Percentiles rank a stretch among this genome's conserved stretches.
Evolutionary conservation across 2,888 invertebrate species (phyloP).

Genomic region (Atrina japonica): DNA sequence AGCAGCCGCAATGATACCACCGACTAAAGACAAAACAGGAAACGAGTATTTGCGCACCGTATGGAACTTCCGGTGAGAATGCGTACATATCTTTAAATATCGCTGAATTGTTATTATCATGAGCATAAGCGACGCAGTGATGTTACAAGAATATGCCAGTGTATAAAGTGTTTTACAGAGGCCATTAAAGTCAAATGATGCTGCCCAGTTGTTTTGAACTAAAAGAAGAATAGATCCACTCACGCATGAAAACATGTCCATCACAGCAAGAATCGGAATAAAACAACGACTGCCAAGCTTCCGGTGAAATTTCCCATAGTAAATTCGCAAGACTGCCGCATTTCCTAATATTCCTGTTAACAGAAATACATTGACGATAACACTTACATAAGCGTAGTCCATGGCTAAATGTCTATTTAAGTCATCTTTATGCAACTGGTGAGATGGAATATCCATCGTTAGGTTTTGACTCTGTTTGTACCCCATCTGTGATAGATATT

Average conservation of each 20-base stretch:
- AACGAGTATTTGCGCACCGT: not conserved
- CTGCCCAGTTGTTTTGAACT: constrained; percentile 3
- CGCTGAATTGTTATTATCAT: constrained; percentile 8
- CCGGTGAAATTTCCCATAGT: not conserved
- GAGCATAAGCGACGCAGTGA: constrained; percentile 9
- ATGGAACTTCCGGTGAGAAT: constrained; percentile 3
- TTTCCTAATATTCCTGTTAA: not conserved
- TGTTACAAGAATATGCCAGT: constrained; percentile 7
- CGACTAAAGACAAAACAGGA: not conserved
- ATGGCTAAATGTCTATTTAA: not conserved
- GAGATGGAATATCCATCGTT: too few relatives aligned
- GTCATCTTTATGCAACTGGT: too few relatives aligned
- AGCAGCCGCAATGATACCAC: not conserved
- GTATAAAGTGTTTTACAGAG: constrained; percentile 4
- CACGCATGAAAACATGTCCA: constrained; percentile 4
- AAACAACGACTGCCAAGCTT: constrained; percentile 1
- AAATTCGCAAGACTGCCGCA: not conserved
- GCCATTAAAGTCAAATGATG: not conserved
- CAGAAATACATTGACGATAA: not conserved
- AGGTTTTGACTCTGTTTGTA: too few relatives aligned
- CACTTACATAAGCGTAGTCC: constrained; percentile 1
- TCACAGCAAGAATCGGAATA: not conserved
- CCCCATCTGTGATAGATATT: too few relatives aligned
- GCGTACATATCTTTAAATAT: constrained; percentile 10
- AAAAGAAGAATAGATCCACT: not conserved